Evolutionary conservation across 1,140 invertebrate species (phyloP).

Genomic region (Melanaphis sacchari): DNA sequence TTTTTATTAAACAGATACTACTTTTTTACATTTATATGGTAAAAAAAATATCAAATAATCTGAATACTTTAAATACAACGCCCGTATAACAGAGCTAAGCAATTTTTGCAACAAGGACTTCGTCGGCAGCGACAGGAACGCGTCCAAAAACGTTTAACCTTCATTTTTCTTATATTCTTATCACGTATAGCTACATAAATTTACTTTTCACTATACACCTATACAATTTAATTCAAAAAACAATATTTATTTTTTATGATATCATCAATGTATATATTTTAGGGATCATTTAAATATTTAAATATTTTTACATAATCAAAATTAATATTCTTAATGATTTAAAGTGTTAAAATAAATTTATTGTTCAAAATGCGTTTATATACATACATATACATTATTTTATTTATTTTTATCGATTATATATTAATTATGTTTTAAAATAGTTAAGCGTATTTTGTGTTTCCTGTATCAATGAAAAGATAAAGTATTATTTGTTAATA

Average conservation of each 20-base stretch:
- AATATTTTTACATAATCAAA: not conserved
- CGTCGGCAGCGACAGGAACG: not conserved
- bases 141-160: not conserved
- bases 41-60: conserved; percentile 24
- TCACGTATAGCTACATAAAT: not conserved
- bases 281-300: not conserved
- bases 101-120: conserved; percentile 16
- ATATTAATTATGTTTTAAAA: not conserved
- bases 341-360: not conserved
- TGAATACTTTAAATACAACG: not conserved
- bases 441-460: not conserved
- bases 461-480: too few species aligned
- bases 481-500: not conserved
- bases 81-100: not conserved
- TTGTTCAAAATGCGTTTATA: not conserved
- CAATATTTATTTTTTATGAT: not conserved
- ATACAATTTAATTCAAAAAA: not conserved
- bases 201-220: not conserved
- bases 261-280: not conserved
- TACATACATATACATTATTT: not conserved
- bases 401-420: not conserved
- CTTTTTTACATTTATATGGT: not conserved
- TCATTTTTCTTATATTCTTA: not conserved
- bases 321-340: not conserved
- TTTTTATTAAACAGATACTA: conserved; percentile 10